These are phyloP conservation scores for Xyrauchen texanus DNA, from an alignment of 2,113 vertebrate genomes.

Conservation along the genomic window DNA sequence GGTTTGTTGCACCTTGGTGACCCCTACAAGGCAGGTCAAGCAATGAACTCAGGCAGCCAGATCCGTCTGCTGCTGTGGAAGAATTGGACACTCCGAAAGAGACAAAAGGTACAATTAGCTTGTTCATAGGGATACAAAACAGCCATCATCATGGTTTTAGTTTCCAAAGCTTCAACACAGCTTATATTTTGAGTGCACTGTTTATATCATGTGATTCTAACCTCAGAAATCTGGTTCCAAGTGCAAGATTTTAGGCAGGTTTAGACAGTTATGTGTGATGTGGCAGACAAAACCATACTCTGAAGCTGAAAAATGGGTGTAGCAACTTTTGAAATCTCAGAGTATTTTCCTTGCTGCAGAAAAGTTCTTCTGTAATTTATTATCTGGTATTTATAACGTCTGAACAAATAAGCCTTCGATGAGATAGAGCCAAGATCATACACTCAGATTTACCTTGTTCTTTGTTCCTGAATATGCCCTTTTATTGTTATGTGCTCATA, in stretches of 20 bases:
- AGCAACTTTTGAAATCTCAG: not conserved
- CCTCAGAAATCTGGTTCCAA: not conserved
- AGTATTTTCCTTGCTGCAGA: not conserved
- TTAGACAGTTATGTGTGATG: too few species aligned
- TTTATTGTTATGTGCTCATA: conserved; percentile 56
- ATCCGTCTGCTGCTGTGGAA: conserved; percentile 94
- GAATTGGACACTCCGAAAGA: conserved; percentile 93
- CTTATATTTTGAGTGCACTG: conserved; percentile 12
- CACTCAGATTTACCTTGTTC: not conserved
- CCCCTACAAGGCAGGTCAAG: conserved; percentile 64
- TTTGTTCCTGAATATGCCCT: not conserved
- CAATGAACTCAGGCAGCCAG: conserved; percentile 83
- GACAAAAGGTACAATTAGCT: conserved; percentile 84
- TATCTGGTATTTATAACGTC: not conserved
- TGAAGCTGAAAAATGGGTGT: too few species aligned
- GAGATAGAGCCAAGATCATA: not conserved
- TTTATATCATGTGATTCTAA: conserved; percentile 2
- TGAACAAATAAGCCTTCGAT: not conserved
- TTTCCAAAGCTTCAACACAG: not conserved
- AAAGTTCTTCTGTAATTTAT: not conserved
- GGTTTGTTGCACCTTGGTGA: conserved; percentile 62
- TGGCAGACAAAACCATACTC: too few species aligned
- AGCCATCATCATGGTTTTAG: not conserved
- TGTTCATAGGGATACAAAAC: not conserved
- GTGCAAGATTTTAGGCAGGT: not conserved